A percentile compares a stretch with the other conserved stretches of the same genome.
phyloP scores from a whole-genome alignment of 1,140 invertebrate genomes.

The Theocolax elegans region DNA sequence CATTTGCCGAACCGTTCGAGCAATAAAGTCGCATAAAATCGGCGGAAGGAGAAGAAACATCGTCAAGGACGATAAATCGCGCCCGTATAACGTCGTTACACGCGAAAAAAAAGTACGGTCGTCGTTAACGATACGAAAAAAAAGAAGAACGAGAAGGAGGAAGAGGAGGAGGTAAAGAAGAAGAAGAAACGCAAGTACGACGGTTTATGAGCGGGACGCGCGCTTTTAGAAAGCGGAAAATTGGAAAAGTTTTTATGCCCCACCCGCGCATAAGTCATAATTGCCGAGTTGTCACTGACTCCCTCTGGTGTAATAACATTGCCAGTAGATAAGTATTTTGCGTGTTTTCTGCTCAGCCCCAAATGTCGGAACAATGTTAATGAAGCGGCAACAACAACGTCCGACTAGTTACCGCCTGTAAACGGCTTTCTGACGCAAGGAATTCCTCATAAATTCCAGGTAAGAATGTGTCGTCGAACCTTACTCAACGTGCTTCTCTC shows the following conservation, averaged over 20 bases:
- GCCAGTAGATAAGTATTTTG: too few species aligned
- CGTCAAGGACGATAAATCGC: constrained; percentile 4
- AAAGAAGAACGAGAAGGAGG: not conserved
- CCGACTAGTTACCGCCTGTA: constrained; percentile 8
- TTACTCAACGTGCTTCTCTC: too few species aligned
- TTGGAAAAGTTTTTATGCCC: constrained; percentile 26
- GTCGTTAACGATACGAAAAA: too few species aligned
- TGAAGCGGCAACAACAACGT: not conserved
- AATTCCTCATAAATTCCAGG: constrained; percentile 26
- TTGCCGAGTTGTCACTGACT: constrained; percentile 10
- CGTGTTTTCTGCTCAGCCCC: not conserved
- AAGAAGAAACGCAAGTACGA: not conserved
- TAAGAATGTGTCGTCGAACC: constrained; percentile 4
- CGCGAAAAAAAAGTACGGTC: not conserved
- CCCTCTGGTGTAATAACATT: not conserved
- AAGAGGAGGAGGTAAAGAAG: not conserved
- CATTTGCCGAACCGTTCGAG: not conserved
- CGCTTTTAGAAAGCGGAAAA: constrained; percentile 14
- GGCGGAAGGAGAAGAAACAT: not conserved
- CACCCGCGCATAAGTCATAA: constrained; percentile 4
- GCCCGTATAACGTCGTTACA: constrained; percentile 11
- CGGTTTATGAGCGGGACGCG: not conserved
- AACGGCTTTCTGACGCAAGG: not conserved
- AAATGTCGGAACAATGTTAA: constrained; percentile 4
- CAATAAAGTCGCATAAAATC: constrained; percentile 4